phyloP scores from a whole-genome alignment of 2,797 vertebrate species.

The Bryconaethiops microstoma region DNA sequence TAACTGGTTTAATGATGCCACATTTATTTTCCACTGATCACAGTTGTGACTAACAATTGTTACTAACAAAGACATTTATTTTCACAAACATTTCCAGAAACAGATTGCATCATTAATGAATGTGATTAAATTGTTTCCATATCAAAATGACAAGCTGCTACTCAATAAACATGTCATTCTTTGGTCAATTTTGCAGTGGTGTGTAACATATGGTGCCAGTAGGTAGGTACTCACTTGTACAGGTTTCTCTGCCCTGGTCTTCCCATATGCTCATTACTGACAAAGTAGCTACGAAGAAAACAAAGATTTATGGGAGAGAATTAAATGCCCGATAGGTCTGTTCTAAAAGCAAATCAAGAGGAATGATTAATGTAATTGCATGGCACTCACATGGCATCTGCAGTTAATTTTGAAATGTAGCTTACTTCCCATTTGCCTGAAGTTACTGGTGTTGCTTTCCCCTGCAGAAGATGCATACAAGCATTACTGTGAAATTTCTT shows the following conservation, averaged over 20 bases:
- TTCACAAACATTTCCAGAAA: too few species aligned
- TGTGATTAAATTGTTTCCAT: too few species aligned
- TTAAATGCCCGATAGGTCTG: neutral
- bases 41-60: too few species aligned
- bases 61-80: too few species aligned
- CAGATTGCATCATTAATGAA: too few species aligned
- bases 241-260: conserved; percentile 88
- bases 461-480: conserved; percentile 76
- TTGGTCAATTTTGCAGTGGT: neutral
- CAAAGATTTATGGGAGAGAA: conserved; percentile 13
- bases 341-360: neutral
- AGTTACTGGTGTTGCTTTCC: conserved; percentile 82
- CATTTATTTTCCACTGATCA: too few species aligned
- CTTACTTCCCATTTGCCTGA: conserved; percentile 93
- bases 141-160: neutral
- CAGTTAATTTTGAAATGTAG: conserved; percentile 86
- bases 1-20: too few species aligned
- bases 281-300: conserved; percentile 86
- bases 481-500: conserved; percentile 25
- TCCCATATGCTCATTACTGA: conserved; percentile 86
- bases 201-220: neutral
- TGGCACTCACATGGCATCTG: conserved; percentile 82
- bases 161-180: neutral
- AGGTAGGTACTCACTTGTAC: conserved; percentile 86
- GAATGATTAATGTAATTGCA: conserved; percentile 7